Conservation (phyloP, 2,113 vertebrate genomes). For the Phyllostomus hastatus region DNA sequence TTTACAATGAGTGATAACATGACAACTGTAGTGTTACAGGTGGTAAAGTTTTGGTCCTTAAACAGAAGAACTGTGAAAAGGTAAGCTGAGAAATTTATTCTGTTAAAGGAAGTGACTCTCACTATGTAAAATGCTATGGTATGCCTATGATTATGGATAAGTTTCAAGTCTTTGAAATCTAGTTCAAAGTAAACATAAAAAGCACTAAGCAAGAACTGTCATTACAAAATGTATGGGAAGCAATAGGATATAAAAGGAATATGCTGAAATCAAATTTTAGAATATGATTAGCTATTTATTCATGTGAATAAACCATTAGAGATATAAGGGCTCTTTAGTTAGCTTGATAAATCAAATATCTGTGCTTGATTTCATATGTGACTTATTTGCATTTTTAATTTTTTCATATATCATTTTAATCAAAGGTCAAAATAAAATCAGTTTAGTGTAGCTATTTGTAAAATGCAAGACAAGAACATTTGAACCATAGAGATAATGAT, state of each 20-base stretch:
- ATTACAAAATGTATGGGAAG: not conserved
- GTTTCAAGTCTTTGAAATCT: not conserved
- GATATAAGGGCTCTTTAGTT: not conserved
- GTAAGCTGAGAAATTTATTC: not conserved
- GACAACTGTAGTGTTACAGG: not conserved
- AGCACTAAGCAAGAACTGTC: not conserved
- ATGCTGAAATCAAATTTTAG: conserved; percentile 18
- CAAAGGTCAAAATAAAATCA: conserved; percentile 51
- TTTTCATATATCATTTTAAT: conserved; percentile 50
- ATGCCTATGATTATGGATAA: not conserved
- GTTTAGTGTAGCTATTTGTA: conserved; percentile 32
- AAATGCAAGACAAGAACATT: conserved; percentile 49
- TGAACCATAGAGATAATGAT: conserved; percentile 57
- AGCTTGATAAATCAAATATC: not conserved
- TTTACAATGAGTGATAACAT: not conserved
- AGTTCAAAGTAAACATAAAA: conserved; percentile 1
- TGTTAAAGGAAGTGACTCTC: not conserved
- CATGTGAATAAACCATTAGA: not conserved
- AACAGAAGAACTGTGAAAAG: not conserved
- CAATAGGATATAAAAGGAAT: not conserved
- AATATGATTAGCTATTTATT: conserved; percentile 42
- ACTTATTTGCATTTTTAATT: conserved; percentile 48
- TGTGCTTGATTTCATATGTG: conserved; percentile 26
- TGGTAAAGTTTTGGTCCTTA: not conserved
- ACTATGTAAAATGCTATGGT: not conserved